Percentiles rank a stretch among this genome's conserved stretches.
These are phyloP conservation scores for Caenorhabditis wallacei DNA, from an alignment of 2,888 invertebrate species.

Conservation along the genomic window DNA sequence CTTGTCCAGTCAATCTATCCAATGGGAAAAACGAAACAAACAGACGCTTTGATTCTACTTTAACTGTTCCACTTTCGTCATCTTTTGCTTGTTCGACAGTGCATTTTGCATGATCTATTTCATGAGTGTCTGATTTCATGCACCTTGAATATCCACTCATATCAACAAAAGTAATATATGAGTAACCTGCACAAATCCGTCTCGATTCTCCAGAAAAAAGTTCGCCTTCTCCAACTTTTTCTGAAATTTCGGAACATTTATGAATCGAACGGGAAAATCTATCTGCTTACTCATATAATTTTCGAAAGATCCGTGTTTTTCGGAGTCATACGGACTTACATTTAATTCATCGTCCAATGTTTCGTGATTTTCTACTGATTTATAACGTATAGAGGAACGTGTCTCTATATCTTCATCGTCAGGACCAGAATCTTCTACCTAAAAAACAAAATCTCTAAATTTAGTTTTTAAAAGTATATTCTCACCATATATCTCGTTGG, in stretches of 20 bases:
- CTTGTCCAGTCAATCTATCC: constrained; percentile 36
- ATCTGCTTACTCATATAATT: constrained; percentile 55
- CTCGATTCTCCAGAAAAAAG: not conserved
- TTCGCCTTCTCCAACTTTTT: constrained; percentile 56
- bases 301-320: constrained; percentile 47
- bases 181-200: constrained; percentile 49
- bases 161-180: constrained; percentile 57
- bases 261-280: too few species aligned
- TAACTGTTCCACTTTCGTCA: constrained; percentile 1
- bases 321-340: constrained; percentile 31
- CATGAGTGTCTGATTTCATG: constrained; percentile 35
- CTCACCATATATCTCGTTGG: constrained; percentile 46
- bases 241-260: constrained; percentile 15
- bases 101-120: constrained; percentile 33
- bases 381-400: constrained; percentile 35
- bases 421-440: constrained; percentile 46
- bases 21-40: constrained; percentile 62
- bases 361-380: constrained; percentile 9
- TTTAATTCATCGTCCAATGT: constrained; percentile 43
- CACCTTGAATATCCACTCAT: constrained; percentile 46
- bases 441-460: not conserved
- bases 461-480: not conserved
- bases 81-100: constrained; percentile 47
- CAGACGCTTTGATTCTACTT: constrained; percentile 55
- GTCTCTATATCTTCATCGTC: constrained; percentile 48